Evolutionary conservation across 2,888 invertebrate genomes (phyloP), one percentile per base, ranked within the genome.

Genomic region (Aelia acuminata): DNA sequence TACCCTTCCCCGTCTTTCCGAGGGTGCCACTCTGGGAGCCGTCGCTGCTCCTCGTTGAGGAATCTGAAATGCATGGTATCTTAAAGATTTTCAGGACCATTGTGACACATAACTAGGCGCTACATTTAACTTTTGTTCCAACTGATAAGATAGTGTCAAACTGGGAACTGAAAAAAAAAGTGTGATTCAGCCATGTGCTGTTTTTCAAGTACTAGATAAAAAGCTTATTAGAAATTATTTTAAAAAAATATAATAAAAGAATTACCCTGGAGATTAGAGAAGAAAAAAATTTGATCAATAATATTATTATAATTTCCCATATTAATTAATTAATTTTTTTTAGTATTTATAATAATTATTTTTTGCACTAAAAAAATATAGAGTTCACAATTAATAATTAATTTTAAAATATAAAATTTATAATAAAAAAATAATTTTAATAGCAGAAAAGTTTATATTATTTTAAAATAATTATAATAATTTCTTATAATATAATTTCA

Each of bases 1-100:
- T 93, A 86, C 92, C 93, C 89, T 94, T 93, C n/a, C 93, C 93
- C 90, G 95, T 95, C 89, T 96, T 93, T 0, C 96, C 95, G 85
- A 96, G 92, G 8, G 96, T 96, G 0, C 95, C 96, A 90, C 96
- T 94, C 80, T 90, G 90, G 22, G 88, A 89, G 39, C 89, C 89
- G 84, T 89, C 90, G 63, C 89, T 90, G 87, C 90, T 90, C 63
- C 90, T 87, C 31, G 90, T 43, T 7, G 90, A 90, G 10, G 90
- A 90, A 85, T 90, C 90, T 90, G 89, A 49, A 87, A 87, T 87
- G 31, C 87, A 87, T 26, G 87, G 87, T 18, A 87, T 63, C 26
- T 87, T 87, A 8, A 87, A 7, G 47, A 87, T 70, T 87, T 87
- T 87, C 47, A 87, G 70, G 10, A 87, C 87, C 87, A 87, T 87